Evolutionary conservation across 2,888 invertebrate genomes (phyloP).

Genomic region (Lasioglossum leucozonium): DNA sequence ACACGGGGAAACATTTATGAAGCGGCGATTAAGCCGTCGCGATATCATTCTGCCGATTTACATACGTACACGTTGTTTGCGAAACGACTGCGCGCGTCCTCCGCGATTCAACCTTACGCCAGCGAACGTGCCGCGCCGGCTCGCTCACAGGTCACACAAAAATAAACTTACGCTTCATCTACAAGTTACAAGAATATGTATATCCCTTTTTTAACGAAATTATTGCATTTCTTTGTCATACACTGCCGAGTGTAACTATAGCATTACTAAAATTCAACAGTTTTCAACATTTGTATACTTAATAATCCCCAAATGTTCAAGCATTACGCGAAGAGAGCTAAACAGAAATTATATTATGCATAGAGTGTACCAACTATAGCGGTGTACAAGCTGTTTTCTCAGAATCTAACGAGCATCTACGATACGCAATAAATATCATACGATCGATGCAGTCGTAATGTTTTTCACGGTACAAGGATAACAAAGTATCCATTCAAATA

Average conservation of each 20-base stretch:
- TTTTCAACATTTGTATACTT: no score
- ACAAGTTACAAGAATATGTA: not conserved
- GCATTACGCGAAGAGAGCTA: no score
- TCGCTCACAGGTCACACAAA: not conserved
- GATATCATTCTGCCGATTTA: slow-evolving; percentile 53
- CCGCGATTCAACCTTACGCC: not conserved
- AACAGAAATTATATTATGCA: no score
- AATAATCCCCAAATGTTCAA: no score
- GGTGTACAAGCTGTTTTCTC: no score
- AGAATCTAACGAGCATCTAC: no score
- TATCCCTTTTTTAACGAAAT: not conserved
- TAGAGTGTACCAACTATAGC: no score
- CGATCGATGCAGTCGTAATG: slow-evolving; percentile 2
- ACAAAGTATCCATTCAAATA: slow-evolving; percentile 15
- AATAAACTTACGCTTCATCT: not conserved
- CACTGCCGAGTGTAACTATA: no score
- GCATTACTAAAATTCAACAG: no score
- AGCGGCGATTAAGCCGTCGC: slow-evolving; percentile 46
- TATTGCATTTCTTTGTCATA: no score
- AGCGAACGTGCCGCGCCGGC: not conserved
- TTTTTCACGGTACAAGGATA: slow-evolving; percentile 9
- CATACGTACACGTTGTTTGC: slow-evolving; percentile 9
- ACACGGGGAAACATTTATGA: slow-evolving; percentile 47
- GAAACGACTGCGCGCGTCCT: slow-evolving; percentile 5
- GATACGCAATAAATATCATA: not conserved